phyloP scores from a whole-genome alignment of 2,113 vertebrate species.

The Grammomys surdaster region DNA sequence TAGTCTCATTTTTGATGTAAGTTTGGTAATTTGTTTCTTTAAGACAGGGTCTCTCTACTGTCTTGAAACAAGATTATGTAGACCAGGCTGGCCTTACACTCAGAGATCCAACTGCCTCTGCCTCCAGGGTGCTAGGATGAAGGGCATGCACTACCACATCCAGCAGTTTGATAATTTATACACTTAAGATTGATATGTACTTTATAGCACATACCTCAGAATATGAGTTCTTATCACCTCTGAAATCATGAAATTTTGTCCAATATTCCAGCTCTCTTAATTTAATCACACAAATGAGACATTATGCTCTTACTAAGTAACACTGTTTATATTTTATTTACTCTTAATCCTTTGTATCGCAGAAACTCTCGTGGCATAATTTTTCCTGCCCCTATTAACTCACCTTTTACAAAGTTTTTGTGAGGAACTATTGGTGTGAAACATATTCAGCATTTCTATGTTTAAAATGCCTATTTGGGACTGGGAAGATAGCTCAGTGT shows the following conservation, averaged over 20 bases:
- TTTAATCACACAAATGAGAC: neutral
- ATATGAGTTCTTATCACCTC: neutral
- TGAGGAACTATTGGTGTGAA: neutral
- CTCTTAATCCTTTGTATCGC: neutral
- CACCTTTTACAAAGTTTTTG: neutral
- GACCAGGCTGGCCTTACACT: neutral
- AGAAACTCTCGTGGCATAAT: slow-evolving; percentile 8
- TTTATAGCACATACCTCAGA: neutral
- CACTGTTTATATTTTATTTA: neutral
- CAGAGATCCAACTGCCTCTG: neutral
- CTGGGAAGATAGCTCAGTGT: neutral
- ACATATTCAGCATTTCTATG: neutral
- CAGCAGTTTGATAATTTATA: slow-evolving; percentile 16
- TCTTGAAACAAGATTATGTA: neutral
- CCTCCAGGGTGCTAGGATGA: neutral
- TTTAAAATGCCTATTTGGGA: neutral
- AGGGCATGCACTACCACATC: neutral
- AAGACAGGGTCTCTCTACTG: neutral
- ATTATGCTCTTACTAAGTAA: neutral
- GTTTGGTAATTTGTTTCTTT: neutral
- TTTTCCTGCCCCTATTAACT: slow-evolving; percentile 6
- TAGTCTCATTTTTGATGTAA: slow-evolving; percentile 9
- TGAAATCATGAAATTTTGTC: slow-evolving; percentile 24
- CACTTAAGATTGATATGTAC: neutral
- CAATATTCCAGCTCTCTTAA: neutral